Conservation (phyloP, 1,140 invertebrate species). For the Drosophila neocordata region DNA sequence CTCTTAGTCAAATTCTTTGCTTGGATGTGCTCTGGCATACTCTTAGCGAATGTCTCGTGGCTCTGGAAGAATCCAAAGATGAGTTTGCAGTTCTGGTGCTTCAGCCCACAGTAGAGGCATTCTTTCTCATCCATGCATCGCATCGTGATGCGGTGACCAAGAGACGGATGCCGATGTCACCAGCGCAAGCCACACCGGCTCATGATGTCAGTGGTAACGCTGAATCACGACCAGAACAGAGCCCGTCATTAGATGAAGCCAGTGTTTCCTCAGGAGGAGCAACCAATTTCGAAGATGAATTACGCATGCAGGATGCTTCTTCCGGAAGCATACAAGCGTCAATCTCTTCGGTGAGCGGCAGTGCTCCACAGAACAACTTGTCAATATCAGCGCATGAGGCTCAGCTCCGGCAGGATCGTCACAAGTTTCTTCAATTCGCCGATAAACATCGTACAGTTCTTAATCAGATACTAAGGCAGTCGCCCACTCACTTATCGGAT, state of each 20-base stretch:
- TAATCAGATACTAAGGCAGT: constrained; percentile 96
- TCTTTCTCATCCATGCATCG: constrained; percentile 94
- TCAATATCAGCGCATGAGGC: constrained; percentile 53
- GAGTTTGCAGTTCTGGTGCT: constrained; percentile 96
- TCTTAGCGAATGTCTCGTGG: constrained; percentile 91
- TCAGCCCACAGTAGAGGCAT: constrained; percentile 95
- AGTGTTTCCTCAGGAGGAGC: constrained; percentile 21
- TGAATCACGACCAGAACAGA: constrained; percentile 28
- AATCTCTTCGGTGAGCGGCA: neutral
- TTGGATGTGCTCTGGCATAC: constrained; percentile 91
- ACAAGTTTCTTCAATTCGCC: constrained; percentile 93
- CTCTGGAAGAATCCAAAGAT: constrained; percentile 94
- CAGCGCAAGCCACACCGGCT: neutral
- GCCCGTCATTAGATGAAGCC: constrained; percentile 52
- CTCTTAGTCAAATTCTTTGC: constrained; percentile 89
- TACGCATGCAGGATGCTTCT: constrained; percentile 52
- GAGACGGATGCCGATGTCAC: constrained; percentile 11
- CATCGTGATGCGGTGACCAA: constrained; percentile 80
- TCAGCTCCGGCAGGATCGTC: constrained; percentile 83
- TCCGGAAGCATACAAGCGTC: constrained; percentile 23
- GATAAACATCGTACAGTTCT: constrained; percentile 95
- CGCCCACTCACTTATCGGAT: constrained; percentile 92
- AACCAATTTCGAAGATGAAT: constrained; percentile 40
- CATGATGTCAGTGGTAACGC: neutral
- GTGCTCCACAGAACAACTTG: neutral